These are phyloP conservation scores for Cotesia typhae DNA, from an alignment of 1,140 invertebrate genomes.

Conservation along the genomic window DNA sequence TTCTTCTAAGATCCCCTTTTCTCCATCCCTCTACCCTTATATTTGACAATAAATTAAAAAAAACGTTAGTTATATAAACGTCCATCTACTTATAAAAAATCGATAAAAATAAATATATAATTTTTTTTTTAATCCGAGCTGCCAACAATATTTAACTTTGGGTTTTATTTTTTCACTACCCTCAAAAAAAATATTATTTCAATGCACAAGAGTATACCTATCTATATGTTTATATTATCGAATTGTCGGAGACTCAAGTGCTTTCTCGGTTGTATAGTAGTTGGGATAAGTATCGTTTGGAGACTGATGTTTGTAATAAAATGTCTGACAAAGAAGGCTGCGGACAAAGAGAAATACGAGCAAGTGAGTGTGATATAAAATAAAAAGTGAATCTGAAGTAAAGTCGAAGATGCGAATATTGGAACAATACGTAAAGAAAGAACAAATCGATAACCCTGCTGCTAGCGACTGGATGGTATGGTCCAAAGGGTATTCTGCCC, in stretches of 20 bases:
- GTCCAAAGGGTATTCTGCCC: neutral
- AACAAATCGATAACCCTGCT: conserved; percentile 35
- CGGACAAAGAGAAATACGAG: neutral
- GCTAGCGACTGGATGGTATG: neutral
- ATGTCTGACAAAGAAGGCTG: neutral
- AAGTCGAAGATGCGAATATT: neutral
- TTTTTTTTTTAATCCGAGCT: too few relatives aligned
- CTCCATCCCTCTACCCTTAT: too few relatives aligned
- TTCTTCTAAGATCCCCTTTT: too few relatives aligned
- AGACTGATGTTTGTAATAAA: conserved; percentile 25
- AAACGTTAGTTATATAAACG: too few relatives aligned
- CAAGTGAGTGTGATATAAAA: neutral
- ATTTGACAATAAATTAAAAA: too few relatives aligned
- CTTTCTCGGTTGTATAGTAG: neutral
- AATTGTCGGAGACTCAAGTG: neutral
- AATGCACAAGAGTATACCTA: neutral
- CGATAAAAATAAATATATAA: too few relatives aligned
- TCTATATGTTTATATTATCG: conserved; percentile 13
- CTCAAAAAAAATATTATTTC: too few relatives aligned
- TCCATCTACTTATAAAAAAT: too few relatives aligned
- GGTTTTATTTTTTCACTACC: too few relatives aligned
- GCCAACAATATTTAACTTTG: too few relatives aligned
- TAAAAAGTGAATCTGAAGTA: too few relatives aligned
- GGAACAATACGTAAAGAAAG: conserved; percentile 31
- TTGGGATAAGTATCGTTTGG: conserved; percentile 1